Evolutionary conservation across 2,113 vertebrate genomes (phyloP), one percentile per base, ranked within the genome.

Genomic region (Hyperopisus bebe): DNA sequence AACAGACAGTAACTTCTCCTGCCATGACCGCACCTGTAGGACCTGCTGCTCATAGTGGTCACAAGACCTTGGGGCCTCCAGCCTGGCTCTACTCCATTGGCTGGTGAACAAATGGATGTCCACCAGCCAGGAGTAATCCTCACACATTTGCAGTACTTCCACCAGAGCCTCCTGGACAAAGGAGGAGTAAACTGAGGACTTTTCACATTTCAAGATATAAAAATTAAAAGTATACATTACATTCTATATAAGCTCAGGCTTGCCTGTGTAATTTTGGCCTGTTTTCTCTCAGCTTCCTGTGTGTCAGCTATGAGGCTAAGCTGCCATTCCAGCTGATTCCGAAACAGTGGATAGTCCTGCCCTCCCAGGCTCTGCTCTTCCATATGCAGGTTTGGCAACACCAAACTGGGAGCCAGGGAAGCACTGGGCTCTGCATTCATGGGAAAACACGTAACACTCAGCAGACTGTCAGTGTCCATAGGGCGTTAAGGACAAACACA

Each of bases 71-170:
- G 96, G 90, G 83, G 92, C 89, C 70, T 95, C 95, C 90, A 96
- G 70, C 58, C 92, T 93, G 42, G 88, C 39, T 74, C 19, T n/a
- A 7, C 91, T 94, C 96, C 97, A 97, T 55, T 91, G 48, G 51
- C 82, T 88, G 15, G 95, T 90, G 87, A 95, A 96, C 24, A 92
- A 27, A 66, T 95, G 91, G 44, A 96, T 90, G 53, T 92, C 91
- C 13, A 88, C 51, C 90, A 97, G 31, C 96, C 96, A 97, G 0
- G 91, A 55, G 58, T 95, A 92, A 0, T 90, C 80, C 8, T 86
- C 48, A 90, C 93, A 96, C 89, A 97, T 91, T 88, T 93, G 92
- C 24, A 94, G 92, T 0, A 95, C 93, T 77, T 97, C 96, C 9
- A 11, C 2, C 27, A 92, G 88, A 6, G 95, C 93, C 24, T 90